Conservation (phyloP, 2,113 vertebrate genomes). For the Caloenas nicobarica region DNA sequence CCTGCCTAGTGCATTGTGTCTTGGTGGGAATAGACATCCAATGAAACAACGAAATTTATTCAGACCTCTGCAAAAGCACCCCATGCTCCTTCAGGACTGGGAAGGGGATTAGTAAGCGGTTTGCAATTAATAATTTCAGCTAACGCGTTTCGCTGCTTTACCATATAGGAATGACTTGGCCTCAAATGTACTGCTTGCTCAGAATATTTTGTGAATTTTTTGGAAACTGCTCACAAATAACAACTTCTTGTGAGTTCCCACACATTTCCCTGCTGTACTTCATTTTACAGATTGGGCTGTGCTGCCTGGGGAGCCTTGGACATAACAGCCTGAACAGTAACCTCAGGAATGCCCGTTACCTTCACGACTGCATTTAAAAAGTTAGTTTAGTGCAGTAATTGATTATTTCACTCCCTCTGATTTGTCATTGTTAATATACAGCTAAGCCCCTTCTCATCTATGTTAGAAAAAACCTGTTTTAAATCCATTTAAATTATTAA, state of each 20-base stretch:
- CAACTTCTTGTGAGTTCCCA: background rate
- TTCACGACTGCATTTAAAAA: background rate
- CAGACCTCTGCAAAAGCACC: background rate
- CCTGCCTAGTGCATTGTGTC: accelerated
- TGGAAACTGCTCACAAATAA: background rate
- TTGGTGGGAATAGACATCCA: background rate
- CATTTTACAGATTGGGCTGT: accelerated
- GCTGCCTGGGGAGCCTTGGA: background rate
- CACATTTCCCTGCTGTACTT: background rate
- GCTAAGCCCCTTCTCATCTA: background rate
- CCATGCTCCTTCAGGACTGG: background rate
- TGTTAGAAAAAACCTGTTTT: background rate
- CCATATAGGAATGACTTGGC: background rate
- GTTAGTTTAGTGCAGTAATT: background rate
- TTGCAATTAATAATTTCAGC: background rate
- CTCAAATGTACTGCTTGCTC: background rate
- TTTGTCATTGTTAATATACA: background rate
- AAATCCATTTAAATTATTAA: background rate
- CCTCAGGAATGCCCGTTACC: background rate
- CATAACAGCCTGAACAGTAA: background rate
- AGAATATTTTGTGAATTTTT: background rate
- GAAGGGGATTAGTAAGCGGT: background rate
- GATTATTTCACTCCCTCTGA: background rate
- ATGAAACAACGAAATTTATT: background rate
- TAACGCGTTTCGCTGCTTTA: background rate